These are phyloP conservation scores for Lytechinus pictus DNA, from an alignment of 35 echinoderm and acorn worm species.

Conservation along the genomic window DNA sequence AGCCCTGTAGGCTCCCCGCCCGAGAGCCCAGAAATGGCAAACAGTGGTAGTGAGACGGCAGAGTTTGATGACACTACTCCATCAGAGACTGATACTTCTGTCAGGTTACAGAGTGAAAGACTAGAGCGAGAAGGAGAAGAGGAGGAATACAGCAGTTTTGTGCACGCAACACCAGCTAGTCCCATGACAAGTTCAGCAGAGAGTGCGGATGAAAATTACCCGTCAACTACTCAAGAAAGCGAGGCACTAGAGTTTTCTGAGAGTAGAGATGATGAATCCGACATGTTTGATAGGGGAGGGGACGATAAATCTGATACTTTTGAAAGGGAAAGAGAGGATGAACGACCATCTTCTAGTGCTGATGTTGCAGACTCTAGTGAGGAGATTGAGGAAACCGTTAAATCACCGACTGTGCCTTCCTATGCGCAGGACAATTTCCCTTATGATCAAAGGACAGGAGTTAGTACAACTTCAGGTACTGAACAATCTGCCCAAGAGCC, in stretches of 20 bases:
- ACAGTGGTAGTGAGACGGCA: slow-evolving; percentile 3
- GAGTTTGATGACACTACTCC: slow-evolving; percentile 28
- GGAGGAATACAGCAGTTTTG: neutral
- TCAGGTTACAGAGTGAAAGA: slow-evolving; percentile 26
- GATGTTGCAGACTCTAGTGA: neutral
- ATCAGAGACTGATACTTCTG: neutral
- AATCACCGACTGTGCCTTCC: neutral
- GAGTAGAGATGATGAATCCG: slow-evolving; percentile 47
- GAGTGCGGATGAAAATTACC: slow-evolving; percentile 46
- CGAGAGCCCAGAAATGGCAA: neutral
- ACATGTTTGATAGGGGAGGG: neutral
- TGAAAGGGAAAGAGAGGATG: slow-evolving; percentile 4
- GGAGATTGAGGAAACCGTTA: neutral
- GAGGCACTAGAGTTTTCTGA: slow-evolving; percentile 2
- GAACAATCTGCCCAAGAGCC: slow-evolving; percentile 17
- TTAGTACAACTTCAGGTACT: neutral
- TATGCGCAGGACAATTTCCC: neutral
- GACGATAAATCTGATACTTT: neutral
- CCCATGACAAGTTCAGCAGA: slow-evolving; percentile 35
- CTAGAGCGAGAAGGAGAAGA: slow-evolving; percentile 19
- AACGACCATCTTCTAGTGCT: neutral
- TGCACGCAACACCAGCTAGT: slow-evolving; percentile 25
- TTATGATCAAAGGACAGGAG: slow-evolving; percentile 25
- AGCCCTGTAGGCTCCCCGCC: slow-evolving; percentile 21
- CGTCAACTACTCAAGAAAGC: slow-evolving; percentile 56